These are phyloP conservation scores for Brachylomia viminalis DNA, from an alignment of 2,888 invertebrate species.

Conservation along the genomic window DNA sequence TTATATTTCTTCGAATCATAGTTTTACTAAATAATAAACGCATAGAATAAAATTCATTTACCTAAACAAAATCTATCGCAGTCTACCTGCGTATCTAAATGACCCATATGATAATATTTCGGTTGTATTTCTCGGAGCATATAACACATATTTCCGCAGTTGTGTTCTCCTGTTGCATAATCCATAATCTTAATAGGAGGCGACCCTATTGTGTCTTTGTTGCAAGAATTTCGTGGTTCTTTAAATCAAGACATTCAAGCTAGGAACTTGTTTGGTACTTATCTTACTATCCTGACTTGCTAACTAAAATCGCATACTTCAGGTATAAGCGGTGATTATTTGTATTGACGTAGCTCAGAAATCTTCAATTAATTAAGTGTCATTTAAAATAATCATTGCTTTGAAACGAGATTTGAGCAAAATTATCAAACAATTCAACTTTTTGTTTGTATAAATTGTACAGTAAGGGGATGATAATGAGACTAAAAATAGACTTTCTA, in stretches of 20 bases:
- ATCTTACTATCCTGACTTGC: constrained; percentile 28
- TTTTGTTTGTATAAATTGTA: neutral
- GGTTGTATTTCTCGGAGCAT: neutral
- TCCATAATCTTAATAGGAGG: neutral
- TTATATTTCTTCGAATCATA: neutral
- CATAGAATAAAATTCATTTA: neutral
- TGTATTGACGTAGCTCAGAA: neutral
- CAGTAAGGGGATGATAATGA: neutral
- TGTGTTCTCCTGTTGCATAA: neutral
- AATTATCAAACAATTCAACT: neutral
- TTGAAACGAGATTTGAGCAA: constrained; percentile 16
- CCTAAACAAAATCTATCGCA: neutral
- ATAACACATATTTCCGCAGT: neutral
- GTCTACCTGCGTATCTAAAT: neutral
- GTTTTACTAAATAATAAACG: neutral
- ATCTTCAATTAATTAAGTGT: neutral
- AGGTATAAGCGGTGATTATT: constrained; percentile 24
- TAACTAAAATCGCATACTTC: neutral
- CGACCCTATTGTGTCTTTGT: neutral
- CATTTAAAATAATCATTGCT: constrained; percentile 22
- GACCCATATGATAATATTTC: neutral
- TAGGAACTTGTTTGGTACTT: neutral
- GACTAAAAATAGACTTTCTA: no score
- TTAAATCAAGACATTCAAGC: neutral
- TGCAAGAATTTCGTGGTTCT: neutral